Evolutionary conservation across 2,888 invertebrate genomes (phyloP).

Genomic region (Pyrochroa serraticornis): DNA sequence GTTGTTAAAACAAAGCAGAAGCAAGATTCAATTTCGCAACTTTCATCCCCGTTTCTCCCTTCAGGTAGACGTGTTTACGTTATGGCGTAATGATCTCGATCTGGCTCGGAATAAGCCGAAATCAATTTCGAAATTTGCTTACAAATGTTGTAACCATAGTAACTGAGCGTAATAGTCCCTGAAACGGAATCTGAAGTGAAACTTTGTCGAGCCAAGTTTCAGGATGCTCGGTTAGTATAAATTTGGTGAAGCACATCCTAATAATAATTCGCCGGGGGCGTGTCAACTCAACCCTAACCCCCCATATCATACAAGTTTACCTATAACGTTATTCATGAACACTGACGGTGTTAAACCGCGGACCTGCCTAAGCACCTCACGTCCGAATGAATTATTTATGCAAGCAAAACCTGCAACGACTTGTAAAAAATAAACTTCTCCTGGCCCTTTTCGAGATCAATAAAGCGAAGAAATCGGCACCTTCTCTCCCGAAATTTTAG

Average conservation of each 20-base stretch:
- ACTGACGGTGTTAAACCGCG: constrained; percentile 20
- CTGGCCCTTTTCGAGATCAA: too few relatives aligned
- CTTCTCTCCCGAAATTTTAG: too few relatives aligned
- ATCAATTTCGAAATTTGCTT: constrained; percentile 24
- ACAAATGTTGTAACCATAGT: constrained; percentile 24
- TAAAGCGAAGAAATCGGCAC: too few relatives aligned
- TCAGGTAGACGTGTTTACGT: neutral
- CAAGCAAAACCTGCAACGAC: too few relatives aligned
- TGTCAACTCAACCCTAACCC: constrained; percentile 17
- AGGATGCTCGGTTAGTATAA: constrained; percentile 26
- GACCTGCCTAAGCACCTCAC: constrained; percentile 11
- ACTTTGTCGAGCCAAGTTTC: constrained; percentile 24
- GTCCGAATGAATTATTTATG: constrained; percentile 14
- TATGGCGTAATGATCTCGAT: constrained; percentile 17
- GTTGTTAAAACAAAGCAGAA: too few relatives aligned
- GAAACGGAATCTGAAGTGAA: constrained; percentile 24
- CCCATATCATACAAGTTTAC: constrained; percentile 23
- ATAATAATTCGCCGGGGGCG: constrained; percentile 31
- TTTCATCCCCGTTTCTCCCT: neutral
- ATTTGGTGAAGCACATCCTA: constrained; percentile 31
- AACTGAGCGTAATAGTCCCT: constrained; percentile 24
- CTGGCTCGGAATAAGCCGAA: constrained; percentile 17
- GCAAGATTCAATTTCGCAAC: too few relatives aligned
- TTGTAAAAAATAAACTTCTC: too few relatives aligned
- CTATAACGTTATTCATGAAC: constrained; percentile 25